Evolutionary conservation across 1,140 invertebrate species (phyloP), one percentile per base, ranked within the genome.

Genomic region (Cyclina sinensis): DNA sequence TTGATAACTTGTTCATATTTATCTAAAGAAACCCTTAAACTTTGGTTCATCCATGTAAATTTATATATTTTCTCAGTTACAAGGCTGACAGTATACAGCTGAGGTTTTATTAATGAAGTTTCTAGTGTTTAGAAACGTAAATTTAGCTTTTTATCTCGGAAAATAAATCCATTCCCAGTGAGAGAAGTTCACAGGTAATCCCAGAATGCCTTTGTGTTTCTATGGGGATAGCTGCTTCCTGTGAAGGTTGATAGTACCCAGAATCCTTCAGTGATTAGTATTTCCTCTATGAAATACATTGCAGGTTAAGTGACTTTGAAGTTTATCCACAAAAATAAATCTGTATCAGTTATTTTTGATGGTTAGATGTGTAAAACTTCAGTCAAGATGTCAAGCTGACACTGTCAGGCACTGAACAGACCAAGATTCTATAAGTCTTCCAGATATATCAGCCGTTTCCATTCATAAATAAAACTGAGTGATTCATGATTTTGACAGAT

Each of bases 31-130:
- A n/a, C 18, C 39, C 32, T 48, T 30, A 24, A 27, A 48, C 73
- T 76, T 46, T 76, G 46, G 39, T 46, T 2, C 46, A 76, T 76
- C 48, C 46, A 76, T 76, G 27, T 43, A 30, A 76, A 76, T 76
- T 27, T 48, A 76, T 48, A 35, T 48, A 48, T 24, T 27, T 76
- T 51, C 46, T 24, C 12, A 76, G 73, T 76, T 48, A 39, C 24
- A 48, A 24, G 39, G 27, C 46, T 46, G 73, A 48, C 48, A 48
- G 9, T 76, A 11, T 35, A 21, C 46, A 54, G 43, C 11, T 78
- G 74, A 78, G 27, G 11, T 57, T n/a, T 51, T 51, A 78, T 78
- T 78, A 78, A 78, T 78, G 74, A 78, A 54, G n/a, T n/a, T 54
- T 78, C 35, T 57, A 3, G n/a, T 32, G 18, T 35, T 78, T 78